These are phyloP conservation scores for Chymomyza fuscimana DNA, from an alignment of 2,888 invertebrate species.

Conservation along the genomic window DNA sequence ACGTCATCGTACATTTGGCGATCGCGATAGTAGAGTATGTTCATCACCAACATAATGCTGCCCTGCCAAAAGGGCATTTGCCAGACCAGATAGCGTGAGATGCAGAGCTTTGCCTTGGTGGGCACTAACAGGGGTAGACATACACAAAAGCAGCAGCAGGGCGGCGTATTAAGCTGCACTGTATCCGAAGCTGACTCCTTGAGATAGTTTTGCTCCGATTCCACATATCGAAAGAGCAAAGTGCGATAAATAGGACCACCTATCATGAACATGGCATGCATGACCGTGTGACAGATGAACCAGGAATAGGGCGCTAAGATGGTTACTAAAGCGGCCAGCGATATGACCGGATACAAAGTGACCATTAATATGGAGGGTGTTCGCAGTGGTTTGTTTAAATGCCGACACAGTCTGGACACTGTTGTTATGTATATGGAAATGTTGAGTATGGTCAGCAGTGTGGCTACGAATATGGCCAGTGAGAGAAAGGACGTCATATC, in stretches of 20 bases:
- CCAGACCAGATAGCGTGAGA: slow-evolving; percentile 75
- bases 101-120: slow-evolving; percentile 66
- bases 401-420: slow-evolving; percentile 56
- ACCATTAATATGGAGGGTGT: slow-evolving; percentile 66
- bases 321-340: slow-evolving; percentile 72
- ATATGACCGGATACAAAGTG: slow-evolving; percentile 76
- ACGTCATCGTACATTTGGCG: slow-evolving; percentile 64
- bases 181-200: slow-evolving; percentile 78
- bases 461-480: slow-evolving; percentile 70
- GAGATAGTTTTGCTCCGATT: slow-evolving; percentile 77
- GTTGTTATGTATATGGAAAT: slow-evolving; percentile 74
- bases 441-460: slow-evolving; percentile 72
- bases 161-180: slow-evolving; percentile 72
- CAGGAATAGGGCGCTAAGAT: slow-evolving; percentile 76
- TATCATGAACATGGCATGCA: slow-evolving; percentile 77
- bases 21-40: slow-evolving; percentile 72
- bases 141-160: slow-evolving; percentile 75
- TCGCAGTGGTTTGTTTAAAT: slow-evolving; percentile 57
- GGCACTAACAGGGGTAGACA: slow-evolving; percentile 73
- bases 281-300: slow-evolving; percentile 77
- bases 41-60: slow-evolving; percentile 75
- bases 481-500: slow-evolving; percentile 76
- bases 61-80: slow-evolving; percentile 78
- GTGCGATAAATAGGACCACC: slow-evolving; percentile 74
- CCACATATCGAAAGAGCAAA: slow-evolving; percentile 78